phyloP scores from a whole-genome alignment of 1,140 invertebrate genomes.

The Diachasmimorpha longicaudata region DNA sequence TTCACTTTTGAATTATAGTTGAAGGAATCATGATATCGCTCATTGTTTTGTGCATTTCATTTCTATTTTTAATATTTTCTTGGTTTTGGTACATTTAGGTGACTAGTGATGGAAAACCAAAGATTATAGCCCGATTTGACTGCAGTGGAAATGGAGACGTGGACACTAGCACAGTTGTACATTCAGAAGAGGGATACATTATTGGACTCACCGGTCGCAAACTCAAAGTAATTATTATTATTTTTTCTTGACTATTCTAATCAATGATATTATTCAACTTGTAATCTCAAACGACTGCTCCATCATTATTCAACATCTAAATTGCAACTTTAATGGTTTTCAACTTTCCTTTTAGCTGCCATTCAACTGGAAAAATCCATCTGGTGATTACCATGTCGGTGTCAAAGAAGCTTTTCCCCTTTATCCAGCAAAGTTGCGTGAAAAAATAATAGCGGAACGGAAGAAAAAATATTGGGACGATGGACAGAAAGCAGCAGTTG shows the following conservation, averaged over 20 bases:
- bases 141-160: constrained; percentile 95
- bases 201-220: constrained; percentile 86
- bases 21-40: constrained; percentile 17
- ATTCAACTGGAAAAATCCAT: constrained; percentile 81
- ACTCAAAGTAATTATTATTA: constrained; percentile 73
- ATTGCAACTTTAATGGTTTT: no score
- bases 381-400: constrained; percentile 83
- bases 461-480: constrained; percentile 89
- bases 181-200: constrained; percentile 77
- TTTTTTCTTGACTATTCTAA: constrained; percentile 12
- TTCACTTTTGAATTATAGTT: constrained; percentile 37
- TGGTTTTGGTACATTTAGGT: constrained; percentile 64
- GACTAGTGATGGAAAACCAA: constrained; percentile 86
- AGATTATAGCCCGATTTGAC: constrained; percentile 95
- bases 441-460: constrained; percentile 82
- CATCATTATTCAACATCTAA: neutral
- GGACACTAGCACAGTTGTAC: constrained; percentile 83
- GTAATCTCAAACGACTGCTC: neutral
- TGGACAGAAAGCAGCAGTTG: constrained; percentile 77
- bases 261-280: neutral
- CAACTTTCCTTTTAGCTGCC: constrained; percentile 72
- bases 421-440: constrained; percentile 83
- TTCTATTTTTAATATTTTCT: constrained; percentile 7
- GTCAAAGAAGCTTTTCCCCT: constrained; percentile 86
- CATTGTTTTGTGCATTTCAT: neutral